A percentile compares a stretch with the other conserved stretches of the same genome.
Evolutionary conservation across 2,113 vertebrate genomes (phyloP).

Genomic region (Mastomys natalensis): DNA sequence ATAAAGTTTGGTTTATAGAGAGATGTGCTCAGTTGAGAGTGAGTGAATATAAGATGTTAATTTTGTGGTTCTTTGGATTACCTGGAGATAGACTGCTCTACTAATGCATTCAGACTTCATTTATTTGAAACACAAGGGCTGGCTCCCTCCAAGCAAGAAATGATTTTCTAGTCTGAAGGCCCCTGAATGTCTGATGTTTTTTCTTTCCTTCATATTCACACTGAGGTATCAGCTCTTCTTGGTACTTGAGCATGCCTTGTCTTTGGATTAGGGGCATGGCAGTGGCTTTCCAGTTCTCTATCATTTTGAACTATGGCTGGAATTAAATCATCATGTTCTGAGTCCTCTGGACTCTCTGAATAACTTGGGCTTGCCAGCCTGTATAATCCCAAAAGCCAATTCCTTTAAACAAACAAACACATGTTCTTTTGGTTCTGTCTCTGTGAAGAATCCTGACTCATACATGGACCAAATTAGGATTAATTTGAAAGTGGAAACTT

Average conservation of each 20-base stretch:
- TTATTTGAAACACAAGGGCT: background rate
- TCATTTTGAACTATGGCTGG: background rate
- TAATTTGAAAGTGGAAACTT: conserved; percentile 8
- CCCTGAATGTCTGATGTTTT: background rate
- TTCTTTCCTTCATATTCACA: background rate
- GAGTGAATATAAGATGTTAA: background rate
- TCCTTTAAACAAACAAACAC: conserved; percentile 42
- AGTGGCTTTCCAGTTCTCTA: background rate
- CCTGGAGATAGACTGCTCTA: background rate
- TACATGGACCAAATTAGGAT: conserved; percentile 13
- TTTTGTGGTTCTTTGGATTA: background rate
- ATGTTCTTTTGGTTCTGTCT: background rate
- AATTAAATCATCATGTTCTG: background rate
- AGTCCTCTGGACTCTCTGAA: background rate
- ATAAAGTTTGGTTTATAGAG: background rate
- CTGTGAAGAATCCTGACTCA: background rate
- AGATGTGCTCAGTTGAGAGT: background rate
- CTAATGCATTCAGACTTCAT: background rate
- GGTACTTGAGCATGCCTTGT: background rate
- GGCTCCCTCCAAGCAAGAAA: background rate
- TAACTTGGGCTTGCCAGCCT: background rate
- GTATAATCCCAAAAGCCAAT: background rate
- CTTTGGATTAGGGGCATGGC: background rate
- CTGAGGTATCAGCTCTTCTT: background rate
- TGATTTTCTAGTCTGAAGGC: background rate